Evolutionary conservation across 2,888 invertebrate species (phyloP).

Genomic region (Lasioglossum vierecki): DNA sequence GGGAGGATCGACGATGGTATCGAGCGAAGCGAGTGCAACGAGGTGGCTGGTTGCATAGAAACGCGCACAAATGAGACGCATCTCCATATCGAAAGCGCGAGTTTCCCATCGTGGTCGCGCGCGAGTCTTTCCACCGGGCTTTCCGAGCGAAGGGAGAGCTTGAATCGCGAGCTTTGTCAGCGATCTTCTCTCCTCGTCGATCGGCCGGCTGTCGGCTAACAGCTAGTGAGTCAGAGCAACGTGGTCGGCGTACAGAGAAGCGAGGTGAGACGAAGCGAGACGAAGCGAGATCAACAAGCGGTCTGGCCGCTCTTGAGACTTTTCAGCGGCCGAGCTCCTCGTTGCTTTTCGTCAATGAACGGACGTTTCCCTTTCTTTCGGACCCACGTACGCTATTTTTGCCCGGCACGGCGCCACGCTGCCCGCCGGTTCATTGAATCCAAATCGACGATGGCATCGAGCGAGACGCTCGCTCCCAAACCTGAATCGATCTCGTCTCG

Average conservation of each 20-base stretch:
- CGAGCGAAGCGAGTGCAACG: background rate
- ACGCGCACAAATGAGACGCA: conserved; percentile 16
- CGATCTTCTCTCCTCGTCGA: conserved; percentile 9
- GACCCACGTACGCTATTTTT: conserved; percentile 33
- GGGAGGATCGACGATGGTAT: background rate
- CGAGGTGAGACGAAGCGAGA: background rate
- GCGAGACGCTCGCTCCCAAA: background rate
- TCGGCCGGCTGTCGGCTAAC: background rate
- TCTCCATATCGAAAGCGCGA: conserved; percentile 23
- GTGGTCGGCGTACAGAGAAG: conserved; percentile 20
- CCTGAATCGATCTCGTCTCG: background rate
- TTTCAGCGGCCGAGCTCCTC: conserved; percentile 9
- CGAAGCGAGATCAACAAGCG: background rate
- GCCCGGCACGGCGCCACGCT: conserved; percentile 4
- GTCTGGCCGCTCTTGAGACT: conserved; percentile 29
- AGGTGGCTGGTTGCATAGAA: conserved; percentile 1
- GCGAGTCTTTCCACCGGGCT: conserved; percentile 7
- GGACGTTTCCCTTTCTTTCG: conserved; percentile 44
- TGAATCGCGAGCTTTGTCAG: conserved; percentile 17
- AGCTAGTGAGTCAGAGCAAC: conserved; percentile 27
- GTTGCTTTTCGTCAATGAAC: conserved; percentile 57
- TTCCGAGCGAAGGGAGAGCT: conserved; percentile 16
- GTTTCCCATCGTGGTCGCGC: conserved; percentile 2
- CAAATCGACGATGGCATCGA: background rate
- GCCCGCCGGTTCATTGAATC: conserved; percentile 11